Percentiles rank a stretch among this genome's conserved stretches.
Evolutionary conservation across 2,797 vertebrate species (phyloP).

Genomic region (Eulemur rubriventer): DNA sequence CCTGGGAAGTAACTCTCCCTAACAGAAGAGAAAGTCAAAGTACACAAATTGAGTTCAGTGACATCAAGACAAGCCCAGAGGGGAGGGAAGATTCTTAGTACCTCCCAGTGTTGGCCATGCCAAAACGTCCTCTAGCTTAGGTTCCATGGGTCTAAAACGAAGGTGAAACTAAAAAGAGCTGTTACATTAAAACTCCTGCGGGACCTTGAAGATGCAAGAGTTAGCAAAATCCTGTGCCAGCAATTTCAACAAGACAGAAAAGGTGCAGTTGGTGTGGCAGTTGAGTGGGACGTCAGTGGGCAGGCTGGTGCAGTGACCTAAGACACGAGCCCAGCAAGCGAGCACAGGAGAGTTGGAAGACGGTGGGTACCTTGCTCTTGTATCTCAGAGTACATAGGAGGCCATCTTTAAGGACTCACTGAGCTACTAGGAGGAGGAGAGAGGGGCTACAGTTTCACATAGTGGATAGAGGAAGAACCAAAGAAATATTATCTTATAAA

Average conservation of each 20-base stretch:
- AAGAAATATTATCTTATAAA: not conserved
- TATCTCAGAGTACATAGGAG: not conserved
- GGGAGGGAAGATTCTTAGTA: not conserved
- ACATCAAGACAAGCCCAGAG: not conserved
- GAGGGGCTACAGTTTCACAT: not conserved
- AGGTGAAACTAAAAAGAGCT: not conserved
- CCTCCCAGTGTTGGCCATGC: not conserved
- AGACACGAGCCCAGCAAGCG: not conserved
- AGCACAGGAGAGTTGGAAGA: not conserved
- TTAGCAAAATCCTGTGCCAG: not conserved
- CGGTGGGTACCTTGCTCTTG: not conserved
- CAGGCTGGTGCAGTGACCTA: not conserved
- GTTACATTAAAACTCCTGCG: not conserved
- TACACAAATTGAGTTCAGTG: not conserved
- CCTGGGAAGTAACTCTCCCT: not conserved
- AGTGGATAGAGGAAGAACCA: not conserved
- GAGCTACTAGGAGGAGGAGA: not conserved
- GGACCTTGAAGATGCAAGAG: not conserved
- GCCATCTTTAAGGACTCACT: rapidly evolving
- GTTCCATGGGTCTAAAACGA: not conserved
- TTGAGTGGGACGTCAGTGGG: not conserved
- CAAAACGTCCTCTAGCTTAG: not conserved
- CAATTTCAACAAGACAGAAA: not conserved
- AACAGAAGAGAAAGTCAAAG: not conserved
- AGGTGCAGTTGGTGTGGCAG: not conserved